Percentiles rank a stretch among this genome's conserved stretches.
These are phyloP conservation scores for Bombus confusus DNA, from an alignment of 1,140 invertebrate genomes.

Conservation along the genomic window DNA sequence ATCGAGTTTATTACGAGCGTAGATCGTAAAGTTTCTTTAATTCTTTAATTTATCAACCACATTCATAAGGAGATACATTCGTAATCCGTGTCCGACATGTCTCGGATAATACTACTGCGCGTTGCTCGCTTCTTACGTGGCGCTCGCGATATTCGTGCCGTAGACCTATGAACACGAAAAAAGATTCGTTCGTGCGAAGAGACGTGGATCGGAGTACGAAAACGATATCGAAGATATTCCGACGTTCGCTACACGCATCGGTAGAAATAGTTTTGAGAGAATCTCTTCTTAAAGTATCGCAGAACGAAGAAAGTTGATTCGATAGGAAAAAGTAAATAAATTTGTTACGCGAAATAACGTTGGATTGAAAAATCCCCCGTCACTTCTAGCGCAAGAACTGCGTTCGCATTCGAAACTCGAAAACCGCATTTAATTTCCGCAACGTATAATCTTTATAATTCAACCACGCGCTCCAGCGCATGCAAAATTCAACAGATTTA, in stretches of 20 bases:
- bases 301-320: background rate
- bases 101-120: background rate
- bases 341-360: background rate
- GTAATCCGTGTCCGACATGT: background rate
- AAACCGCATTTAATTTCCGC: background rate
- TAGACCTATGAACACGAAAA: background rate
- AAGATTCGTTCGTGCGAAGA: background rate
- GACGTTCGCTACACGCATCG: background rate
- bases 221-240: background rate
- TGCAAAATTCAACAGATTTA: background rate
- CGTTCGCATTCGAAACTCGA: background rate
- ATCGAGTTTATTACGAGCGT: background rate
- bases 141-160: background rate
- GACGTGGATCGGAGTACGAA: background rate
- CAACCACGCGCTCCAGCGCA: background rate
- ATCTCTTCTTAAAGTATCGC: background rate
- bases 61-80: too few relatives aligned
- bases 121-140: too few relatives aligned
- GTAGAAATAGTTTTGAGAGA: background rate
- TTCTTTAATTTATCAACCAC: background rate
- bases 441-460: background rate
- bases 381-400: too few relatives aligned
- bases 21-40: background rate
- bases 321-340: too few relatives aligned
- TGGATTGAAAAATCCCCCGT: background rate